Base-by-base conservation (phyloP, 2,888 invertebrate species). In the Cylloceria caligata region DNA sequence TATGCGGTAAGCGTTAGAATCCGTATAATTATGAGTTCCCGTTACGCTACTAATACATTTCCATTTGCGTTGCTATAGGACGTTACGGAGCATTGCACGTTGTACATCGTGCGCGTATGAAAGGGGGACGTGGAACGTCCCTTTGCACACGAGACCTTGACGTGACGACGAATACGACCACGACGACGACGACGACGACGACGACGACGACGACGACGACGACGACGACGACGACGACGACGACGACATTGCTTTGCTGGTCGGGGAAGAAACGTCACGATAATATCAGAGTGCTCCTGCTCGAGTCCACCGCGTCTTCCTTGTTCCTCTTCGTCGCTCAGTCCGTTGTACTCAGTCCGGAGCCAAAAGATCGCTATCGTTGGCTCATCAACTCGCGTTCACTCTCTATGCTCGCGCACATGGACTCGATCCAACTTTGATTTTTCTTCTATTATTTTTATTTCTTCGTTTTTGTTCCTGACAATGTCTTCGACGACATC, bases 311-410 rank as follows among this genome's bases (percentile, higher is more conserved):
- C 85, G 69, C 57, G 60, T 78, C 74, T 79, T 71, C 64, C 64
- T 64, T 74, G 74, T 79, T 75, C 79, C 64, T 65, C 77, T 30
- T 55, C 65, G 39, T 69, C 21, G 57, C 64, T 57, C 47, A 34
- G 13, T 34, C 57, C n/a, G n/a, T n/a, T 21, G 57, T 49, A 34
- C 49, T 62, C 84, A 82, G 83, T 47, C 83, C 81, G 83, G 16
- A 77, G 83, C 84, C 80, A 84, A 84, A 83, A 85, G 89, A 87
- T 88, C 85, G 64, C 87, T 89, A 88, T 88, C 87, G 73, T 81
- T 75, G 80, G 81, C 86, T 87, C 87, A 87, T 88, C 88, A 88
- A 86, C 86, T 86, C 81, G 84, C 85, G 85, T 86, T 86, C 87
- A 71, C 78, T 87, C 83, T 85, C 84, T 85, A 86, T 84, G 82